These are phyloP conservation scores for Vireo griseus DNA, from an alignment of 2,797 vertebrate genomes.

Conservation along the genomic window DNA sequence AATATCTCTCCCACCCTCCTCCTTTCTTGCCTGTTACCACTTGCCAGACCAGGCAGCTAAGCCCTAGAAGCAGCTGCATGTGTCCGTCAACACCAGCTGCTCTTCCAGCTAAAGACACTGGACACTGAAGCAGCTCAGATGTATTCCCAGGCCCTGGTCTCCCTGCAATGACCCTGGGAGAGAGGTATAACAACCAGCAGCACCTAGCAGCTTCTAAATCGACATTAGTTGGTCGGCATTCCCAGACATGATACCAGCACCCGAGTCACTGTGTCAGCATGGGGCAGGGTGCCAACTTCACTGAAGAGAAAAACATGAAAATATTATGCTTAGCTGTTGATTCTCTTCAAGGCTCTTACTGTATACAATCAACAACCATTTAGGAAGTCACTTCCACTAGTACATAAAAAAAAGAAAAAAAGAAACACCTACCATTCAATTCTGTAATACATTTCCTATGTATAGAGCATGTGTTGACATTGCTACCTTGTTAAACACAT, in stretches of 20 bases:
- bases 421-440: background rate
- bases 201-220: background rate
- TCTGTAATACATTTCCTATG: background rate
- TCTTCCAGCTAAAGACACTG: background rate
- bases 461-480: background rate
- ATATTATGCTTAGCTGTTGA: background rate
- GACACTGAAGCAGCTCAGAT: background rate
- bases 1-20: background rate
- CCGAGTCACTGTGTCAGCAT: background rate
- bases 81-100: background rate
- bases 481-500: background rate
- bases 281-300: background rate
- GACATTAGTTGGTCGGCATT: background rate
- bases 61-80: background rate
- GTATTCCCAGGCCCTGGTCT: background rate
- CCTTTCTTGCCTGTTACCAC: background rate
- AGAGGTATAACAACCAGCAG: background rate
- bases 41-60: background rate
- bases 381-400: background rate
- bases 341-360: background rate
- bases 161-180: background rate
- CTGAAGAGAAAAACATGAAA: background rate
- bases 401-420: background rate
- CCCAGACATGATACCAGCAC: background rate
- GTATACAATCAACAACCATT: background rate